Percentiles rank a stretch among this genome's conserved stretches.
phyloP scores from a whole-genome alignment of 2,888 invertebrate species.

The Dioctria rufipes region DNA sequence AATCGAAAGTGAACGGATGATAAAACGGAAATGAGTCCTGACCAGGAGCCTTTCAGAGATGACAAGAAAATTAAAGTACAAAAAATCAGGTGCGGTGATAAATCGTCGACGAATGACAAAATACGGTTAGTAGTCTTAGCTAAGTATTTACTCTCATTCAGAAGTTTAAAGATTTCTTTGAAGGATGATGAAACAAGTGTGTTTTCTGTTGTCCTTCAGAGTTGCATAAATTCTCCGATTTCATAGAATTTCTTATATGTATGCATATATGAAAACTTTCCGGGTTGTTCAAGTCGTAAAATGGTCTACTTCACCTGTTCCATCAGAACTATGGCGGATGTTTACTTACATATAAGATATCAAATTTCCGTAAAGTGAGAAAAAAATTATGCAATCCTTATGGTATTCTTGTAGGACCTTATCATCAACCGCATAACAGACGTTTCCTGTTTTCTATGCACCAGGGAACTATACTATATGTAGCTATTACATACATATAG shows the following conservation, averaged over 20 bases:
- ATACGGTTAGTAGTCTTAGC: no score
- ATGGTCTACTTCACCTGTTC: slow-evolving; percentile 50
- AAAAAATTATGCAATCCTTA: slow-evolving; percentile 33
- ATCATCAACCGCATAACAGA: slow-evolving; percentile 29
- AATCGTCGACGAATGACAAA: background rate
- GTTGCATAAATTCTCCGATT: slow-evolving; percentile 42
- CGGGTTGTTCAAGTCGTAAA: slow-evolving; percentile 20
- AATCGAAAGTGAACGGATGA: slow-evolving; percentile 26
- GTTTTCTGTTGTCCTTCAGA: background rate
- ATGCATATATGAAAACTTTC: background rate
- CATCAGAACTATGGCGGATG: slow-evolving; percentile 22
- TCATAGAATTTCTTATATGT: slow-evolving; percentile 10
- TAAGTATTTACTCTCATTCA: no score
- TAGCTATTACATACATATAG: no score
- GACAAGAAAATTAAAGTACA: slow-evolving; percentile 33
- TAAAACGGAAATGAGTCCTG: slow-evolving; percentile 44
- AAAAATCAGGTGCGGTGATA: background rate
- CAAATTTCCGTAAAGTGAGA: background rate
- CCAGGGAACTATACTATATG: background rate
- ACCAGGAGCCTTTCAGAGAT: slow-evolving; percentile 32
- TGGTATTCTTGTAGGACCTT: slow-evolving; percentile 8
- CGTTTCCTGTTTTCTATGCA: slow-evolving; percentile 36
- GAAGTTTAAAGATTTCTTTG: no score
- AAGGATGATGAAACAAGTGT: background rate
- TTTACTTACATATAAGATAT: slow-evolving; percentile 18